Base-by-base conservation (phyloP, 2,888 invertebrate species). In the Tetrapedia diversipes region DNA sequence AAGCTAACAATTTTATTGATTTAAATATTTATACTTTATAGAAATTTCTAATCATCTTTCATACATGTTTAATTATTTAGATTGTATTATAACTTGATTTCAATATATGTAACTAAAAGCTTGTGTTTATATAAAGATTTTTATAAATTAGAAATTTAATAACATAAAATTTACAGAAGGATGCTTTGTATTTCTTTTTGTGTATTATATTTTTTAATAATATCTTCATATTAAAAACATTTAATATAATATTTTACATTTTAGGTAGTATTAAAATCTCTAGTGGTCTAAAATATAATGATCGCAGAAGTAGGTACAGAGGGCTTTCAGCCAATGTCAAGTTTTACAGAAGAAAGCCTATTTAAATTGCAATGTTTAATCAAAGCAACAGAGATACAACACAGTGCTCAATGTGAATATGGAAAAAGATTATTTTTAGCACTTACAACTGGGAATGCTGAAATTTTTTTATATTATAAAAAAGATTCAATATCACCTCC, bases 311-410 rank as follows among this genome's bases (percentile, higher is more conserved):
- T 73, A 61, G 57, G 57, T 1, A 39, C 67, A 43, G 73, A 79
- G n/a, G 79, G 79, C 79, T 78, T 72, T 69, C 68, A 79, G 68
- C 79, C 71, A 54, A 51, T 45, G 65, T 61, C 61, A 29, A 53
- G 14, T 63, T 67, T 78, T 11, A 53, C 8, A 0, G 75, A 81
- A 57, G 73, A 90, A 43, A 85, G 87, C 68, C 79, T 91, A 27
- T 91, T 91, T 53, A 89, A 91, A 43, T 73, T 91, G 22, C 87
- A 88, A 77, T 91, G 91, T 76, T 66, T 91, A 61, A 87, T 92
- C 24, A 90, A 87, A 82, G 88, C 89, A 22, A 86, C 86, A 27
- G 87, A 87, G 37, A 87, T 92, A 78, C 83, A 85, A 37, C 81
- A 87, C 27, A 90, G 89, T 66, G 89, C 90, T 16, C 77, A 85